Evolutionary conservation across 2,113 vertebrate species (phyloP), one percentile per base, ranked within the genome.

Genomic region (Xiphophorus maculatus): DNA sequence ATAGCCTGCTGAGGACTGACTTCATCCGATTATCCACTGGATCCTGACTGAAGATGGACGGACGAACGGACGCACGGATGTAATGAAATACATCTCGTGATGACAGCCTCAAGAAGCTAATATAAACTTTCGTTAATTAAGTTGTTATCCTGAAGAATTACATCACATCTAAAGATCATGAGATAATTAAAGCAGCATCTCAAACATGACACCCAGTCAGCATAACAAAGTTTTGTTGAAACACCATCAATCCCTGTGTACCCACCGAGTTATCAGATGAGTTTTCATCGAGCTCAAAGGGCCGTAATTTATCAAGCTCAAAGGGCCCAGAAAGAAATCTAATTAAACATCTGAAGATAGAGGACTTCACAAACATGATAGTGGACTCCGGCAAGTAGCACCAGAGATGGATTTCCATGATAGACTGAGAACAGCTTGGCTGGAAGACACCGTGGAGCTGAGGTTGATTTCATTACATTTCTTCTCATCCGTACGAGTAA

Each of bases 301-400:
- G 30, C 32, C 37, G 64, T 69, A 22, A 78, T 75, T 76, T 74
- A 69, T 76, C 70, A 73, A 76, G 75, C 62, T 84, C 66, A 73
- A 68, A 79, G 33, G 68, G 14, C 22, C 71, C 74, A 70, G 61
- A 15, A 35, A n/a, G 60, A 84, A 83, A 79, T 84, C 79, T 73
- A 66, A 79, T 86, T 63, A 74, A 68, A 74, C 72, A 70, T 76
- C 32, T 29, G 32, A 74, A 79, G 66, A 73, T 80, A 73, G 54
- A 67, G 48, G 28, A 65, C 69, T 71, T 84, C 66, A 42, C 81
- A 84, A 79, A 80, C 72, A 83, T 77, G 77, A 70, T 62, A 67
- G 60, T 37, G 35, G 66, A 79, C 44, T 35, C 48, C 0, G 80
- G 71, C 75, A 40, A 85, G 44, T 71, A 69, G 40, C 33, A 29